Base-by-base conservation (phyloP, 2,888 invertebrate genomes). In the Harmothoe impar region DNA sequence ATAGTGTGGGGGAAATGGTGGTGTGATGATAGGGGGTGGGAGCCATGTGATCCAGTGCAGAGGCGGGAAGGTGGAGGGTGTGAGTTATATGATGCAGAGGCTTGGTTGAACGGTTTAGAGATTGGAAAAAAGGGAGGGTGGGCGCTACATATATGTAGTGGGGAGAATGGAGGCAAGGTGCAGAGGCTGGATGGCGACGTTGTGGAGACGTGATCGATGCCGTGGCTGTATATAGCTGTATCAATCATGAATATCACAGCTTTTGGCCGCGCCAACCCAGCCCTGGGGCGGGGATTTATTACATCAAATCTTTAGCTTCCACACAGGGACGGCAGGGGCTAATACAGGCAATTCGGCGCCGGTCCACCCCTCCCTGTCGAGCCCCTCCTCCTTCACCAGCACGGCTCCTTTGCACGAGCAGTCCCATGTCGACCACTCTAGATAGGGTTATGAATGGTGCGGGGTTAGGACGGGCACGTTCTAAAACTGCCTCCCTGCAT, bases 241-340 rank as follows among this genome's bases (percentile, higher is more conserved):
- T 72, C 72, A 72, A 72, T 72, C 72, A 72, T 72, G 72, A 72
- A 72, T 72, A 72, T 72, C 72, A 25, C 72, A 72, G 72, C 72
- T 72, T 72, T 72, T 72, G 25, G 72, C 72, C 72, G 7, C 25
- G 29, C 25, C 29, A n/a, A 72, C 5, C 29, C 72, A 72, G 72
- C 25, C 72, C 72, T 15, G n/a, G 72, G 72, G 72, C 72, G 1
- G 72, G 29, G 29, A 72, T 72, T 29, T 29, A 72, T 72, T 72
- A 72, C 72, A 29, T 72, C 72, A 72, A 72, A 72, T 72, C 72
- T 62, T 62, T 62, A 62, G 62, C 62, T 72, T 72, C 72, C 72
- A 72, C 72, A 72, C 72, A 72, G 72, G 72, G 72, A 29, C 3
- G 1, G 72, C 72, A 29, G 29, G 29, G 29, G 29, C 25, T 72